Evolutionary conservation across 2,888 invertebrate species (phyloP).

Genomic region (Pseudeuparius sepicola): DNA sequence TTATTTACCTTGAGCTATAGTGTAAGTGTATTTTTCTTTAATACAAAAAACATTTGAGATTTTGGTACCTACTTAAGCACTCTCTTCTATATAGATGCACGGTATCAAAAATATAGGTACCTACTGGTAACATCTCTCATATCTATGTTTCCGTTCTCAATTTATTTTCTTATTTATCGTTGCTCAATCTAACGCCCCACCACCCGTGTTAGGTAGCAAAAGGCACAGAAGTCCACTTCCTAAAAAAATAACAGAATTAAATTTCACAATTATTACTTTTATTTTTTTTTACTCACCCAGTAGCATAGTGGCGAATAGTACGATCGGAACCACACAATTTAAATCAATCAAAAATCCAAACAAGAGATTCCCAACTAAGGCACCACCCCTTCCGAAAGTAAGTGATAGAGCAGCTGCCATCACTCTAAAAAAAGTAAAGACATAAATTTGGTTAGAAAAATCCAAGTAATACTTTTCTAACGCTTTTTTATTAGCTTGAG

Average conservation of each 20-base stretch:
- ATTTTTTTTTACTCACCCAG: constrained; percentile 49
- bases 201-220: constrained; percentile 65
- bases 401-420: constrained; percentile 74
- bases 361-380: constrained; percentile 62
- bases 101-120: no score
- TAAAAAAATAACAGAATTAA: constrained; percentile 41
- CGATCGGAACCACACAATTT: constrained; percentile 66
- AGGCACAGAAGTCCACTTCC: constrained; percentile 65
- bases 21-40: no score
- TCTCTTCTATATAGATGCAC: no score
- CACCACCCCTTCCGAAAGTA: constrained; percentile 69
- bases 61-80: no score
- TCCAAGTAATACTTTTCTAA: no score
- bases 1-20: no score
- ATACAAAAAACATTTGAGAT: no score
- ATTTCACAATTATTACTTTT: constrained; percentile 2
- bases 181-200: constrained; percentile 59
- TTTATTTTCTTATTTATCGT: no score
- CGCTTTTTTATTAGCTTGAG: no score
- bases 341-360: constrained; percentile 73
- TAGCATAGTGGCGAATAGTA: constrained; percentile 61
- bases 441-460: no score
- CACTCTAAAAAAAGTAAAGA: constrained; percentile 48
- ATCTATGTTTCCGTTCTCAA: no score
- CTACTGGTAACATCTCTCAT: no score